phyloP scores from a whole-genome alignment of 2,797 vertebrate genomes.

The Poliocrania exsul region DNA sequence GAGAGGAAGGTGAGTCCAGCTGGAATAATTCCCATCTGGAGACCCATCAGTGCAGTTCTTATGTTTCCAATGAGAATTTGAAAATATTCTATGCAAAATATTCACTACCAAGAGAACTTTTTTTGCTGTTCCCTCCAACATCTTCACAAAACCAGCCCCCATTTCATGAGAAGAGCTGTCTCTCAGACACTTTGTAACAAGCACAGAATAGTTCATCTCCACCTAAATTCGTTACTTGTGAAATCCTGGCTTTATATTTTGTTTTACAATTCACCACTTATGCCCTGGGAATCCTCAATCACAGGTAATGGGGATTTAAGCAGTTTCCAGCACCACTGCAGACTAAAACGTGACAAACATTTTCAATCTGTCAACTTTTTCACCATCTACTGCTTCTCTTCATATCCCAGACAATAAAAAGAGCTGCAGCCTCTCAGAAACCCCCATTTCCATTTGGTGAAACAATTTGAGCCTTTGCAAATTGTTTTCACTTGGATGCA shows the following conservation, averaged over 20 bases:
- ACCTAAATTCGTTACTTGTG: background rate
- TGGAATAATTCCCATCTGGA: background rate
- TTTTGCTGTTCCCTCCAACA: background rate
- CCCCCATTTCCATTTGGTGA: background rate
- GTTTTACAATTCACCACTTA: background rate
- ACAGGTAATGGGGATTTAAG: slow-evolving; percentile 2
- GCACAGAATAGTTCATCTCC: background rate
- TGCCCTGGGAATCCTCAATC: background rate
- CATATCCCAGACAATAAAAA: background rate
- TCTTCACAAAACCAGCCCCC: background rate
- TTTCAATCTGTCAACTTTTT: background rate
- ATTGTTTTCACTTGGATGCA: background rate
- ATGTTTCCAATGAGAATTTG: background rate
- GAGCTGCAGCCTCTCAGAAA: background rate
- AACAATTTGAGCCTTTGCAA: background rate
- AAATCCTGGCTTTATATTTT: background rate
- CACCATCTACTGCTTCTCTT: background rate
- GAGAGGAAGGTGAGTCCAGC: background rate
- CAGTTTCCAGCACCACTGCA: background rate
- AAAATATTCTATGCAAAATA: background rate
- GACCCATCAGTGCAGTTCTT: background rate
- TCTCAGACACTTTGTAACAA: background rate
- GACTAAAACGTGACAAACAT: background rate
- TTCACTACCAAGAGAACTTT: background rate
- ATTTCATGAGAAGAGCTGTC: background rate